Percentiles rank a stretch among this genome's conserved stretches.
Evolutionary conservation across 2,113 vertebrate species (phyloP).

Genomic region (Petroica traversi): DNA sequence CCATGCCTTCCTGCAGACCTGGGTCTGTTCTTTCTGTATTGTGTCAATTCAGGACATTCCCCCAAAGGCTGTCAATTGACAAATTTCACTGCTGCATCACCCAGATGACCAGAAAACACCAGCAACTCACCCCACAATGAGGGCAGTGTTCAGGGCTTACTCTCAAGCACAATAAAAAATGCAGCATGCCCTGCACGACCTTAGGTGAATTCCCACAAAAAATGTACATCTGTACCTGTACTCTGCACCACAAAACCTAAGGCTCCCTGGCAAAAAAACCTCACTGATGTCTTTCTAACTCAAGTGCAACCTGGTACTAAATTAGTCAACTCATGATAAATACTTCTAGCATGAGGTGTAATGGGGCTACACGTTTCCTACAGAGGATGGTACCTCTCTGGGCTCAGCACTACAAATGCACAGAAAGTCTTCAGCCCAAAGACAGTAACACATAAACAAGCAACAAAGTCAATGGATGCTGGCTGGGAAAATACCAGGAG

Average conservation of each 20-base stretch:
- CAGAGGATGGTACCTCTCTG: not conserved
- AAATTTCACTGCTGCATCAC: not conserved
- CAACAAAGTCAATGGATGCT: not conserved
- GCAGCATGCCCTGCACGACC: not conserved
- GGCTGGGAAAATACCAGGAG: not conserved
- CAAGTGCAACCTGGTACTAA: not conserved
- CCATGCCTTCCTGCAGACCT: not conserved
- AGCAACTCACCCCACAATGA: not conserved
- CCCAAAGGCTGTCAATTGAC: not conserved
- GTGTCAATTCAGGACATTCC: slow-evolving; percentile 28
- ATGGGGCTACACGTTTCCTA: fast-evolving
- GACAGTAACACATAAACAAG: not conserved
- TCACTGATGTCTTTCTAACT: not conserved
- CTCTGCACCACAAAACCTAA: not conserved
- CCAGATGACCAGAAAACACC: slow-evolving; percentile 14
- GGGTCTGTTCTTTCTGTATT: not conserved
- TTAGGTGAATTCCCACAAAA: not conserved
- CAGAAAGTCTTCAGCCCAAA: not conserved
- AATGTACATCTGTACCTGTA: not conserved
- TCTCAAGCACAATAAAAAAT: not conserved
- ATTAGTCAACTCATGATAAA: not conserved
- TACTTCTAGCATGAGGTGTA: not conserved
- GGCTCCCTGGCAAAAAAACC: not conserved
- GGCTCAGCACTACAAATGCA: not conserved
- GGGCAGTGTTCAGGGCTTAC: not conserved